Percentiles rank a stretch among this genome's conserved stretches.
Conservation (phyloP, 2,888 invertebrate species). For the Drosophila barbarae region DNA sequence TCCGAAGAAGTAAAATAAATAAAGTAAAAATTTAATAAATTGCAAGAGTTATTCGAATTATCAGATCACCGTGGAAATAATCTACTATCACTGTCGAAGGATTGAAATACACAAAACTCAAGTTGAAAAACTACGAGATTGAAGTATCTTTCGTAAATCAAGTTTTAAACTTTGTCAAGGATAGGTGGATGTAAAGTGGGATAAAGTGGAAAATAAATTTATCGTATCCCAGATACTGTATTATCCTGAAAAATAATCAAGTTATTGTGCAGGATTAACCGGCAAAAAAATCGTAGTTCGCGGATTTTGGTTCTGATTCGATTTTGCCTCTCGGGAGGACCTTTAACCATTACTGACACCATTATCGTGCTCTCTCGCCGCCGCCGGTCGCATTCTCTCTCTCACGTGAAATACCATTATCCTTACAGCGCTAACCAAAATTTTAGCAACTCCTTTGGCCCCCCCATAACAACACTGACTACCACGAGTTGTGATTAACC, state of each 20-base stretch:
- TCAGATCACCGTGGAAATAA: neutral
- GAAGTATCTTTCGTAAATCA: neutral
- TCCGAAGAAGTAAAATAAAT: neutral
- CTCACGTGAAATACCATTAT: conserved; percentile 38
- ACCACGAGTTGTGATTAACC: conserved; percentile 16
- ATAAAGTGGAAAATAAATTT: neutral
- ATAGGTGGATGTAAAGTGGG: neutral
- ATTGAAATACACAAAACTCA: neutral
- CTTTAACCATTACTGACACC: neutral
- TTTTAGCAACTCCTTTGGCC: conserved; percentile 4
- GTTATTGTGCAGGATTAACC: conserved; percentile 1
- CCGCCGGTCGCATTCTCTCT: conserved; percentile 27
- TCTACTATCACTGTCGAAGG: too few relatives aligned
- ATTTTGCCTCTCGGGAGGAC: conserved; percentile 49
- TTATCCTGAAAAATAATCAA: neutral
- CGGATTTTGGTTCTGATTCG: conserved; percentile 49
- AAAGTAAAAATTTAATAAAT: conserved; percentile 3
- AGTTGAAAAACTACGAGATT: conserved; percentile 1
- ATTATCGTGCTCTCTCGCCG: conserved; percentile 5
- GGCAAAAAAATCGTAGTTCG: conserved; percentile 37
- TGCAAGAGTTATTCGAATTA: conserved; percentile 4
- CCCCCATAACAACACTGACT: neutral
- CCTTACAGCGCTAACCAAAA: conserved; percentile 25
- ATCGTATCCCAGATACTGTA: neutral
- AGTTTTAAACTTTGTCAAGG: neutral